Base-by-base conservation (phyloP, 2,113 vertebrate species). In the Sula dactylatra region DNA sequence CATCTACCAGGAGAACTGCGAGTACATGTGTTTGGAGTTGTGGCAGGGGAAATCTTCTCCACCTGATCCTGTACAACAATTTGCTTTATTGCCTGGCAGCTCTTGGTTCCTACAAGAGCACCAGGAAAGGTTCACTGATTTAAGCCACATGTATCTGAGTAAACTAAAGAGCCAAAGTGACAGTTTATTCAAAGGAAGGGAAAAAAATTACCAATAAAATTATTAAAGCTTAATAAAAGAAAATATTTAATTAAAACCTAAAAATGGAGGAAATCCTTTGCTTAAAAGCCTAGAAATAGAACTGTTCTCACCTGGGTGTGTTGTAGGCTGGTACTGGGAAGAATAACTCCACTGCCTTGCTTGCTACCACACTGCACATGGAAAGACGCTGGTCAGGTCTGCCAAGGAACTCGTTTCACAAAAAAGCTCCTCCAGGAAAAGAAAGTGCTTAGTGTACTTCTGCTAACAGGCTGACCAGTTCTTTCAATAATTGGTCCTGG, bases 291-390 rank as follows among this genome's bases (percentile, higher is more conserved):
- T 22, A 38, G 32, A 84, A 94, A 67, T 13, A 1, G 22, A 86
- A 10, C 3, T 20, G 32, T 38, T 69, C 82, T 67, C 27, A 74
- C 19, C 19, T 26, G 16, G 2, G 8, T 56, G 24, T 9, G 64
- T 20, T 45, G 14, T 2, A 58, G 16, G 4, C 40, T 71, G 10
- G 21, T 44, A 59, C 5, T 10, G 38, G 67, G 44, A 49, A 80
- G 31, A 72, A 5, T 8, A 74, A 62, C 25, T 81, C 40, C 4
- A 16, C 14, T 52, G 8, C 29, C 36, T 52, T 34, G 16, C 65
- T 52, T 36, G 17, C 47, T 61, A 40, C 21, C 1, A 0, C 24
- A 13, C n/a, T 7, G 4, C 0, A 1, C 22, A 36, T 1, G 0
- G 44, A 38, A 36, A 78, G 34, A n/a, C 9, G 20, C 34, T 77